A percentile compares a stretch with the other conserved stretches of the same genome.
Conservation (phyloP, 2,113 vertebrate species). For the Halcyon malimbica region DNA sequence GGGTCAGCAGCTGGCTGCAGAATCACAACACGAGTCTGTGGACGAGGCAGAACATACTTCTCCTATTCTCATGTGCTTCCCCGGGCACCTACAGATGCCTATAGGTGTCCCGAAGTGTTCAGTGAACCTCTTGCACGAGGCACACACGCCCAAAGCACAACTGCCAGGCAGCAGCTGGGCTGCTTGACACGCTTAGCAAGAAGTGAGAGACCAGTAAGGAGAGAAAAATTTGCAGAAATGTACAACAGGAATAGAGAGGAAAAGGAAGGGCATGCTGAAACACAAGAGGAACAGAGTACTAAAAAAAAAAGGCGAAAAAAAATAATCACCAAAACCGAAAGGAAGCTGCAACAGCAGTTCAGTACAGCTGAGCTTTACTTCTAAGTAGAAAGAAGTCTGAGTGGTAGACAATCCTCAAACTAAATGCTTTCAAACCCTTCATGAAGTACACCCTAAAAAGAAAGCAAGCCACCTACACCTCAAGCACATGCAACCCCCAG, state of each 20-base stretch:
- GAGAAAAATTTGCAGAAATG: background rate
- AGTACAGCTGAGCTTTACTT: background rate
- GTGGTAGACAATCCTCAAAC: background rate
- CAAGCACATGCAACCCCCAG: background rate
- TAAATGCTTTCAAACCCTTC: background rate
- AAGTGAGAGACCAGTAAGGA: background rate
- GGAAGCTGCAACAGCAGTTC: background rate
- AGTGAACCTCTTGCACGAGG: background rate
- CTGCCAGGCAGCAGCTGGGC: background rate
- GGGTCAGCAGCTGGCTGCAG: conserved; percentile 1
- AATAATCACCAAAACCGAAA: background rate
- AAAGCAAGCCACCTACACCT: background rate
- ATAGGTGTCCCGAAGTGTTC: background rate
- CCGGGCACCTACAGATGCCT: background rate
- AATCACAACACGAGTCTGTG: background rate
- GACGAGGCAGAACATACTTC: background rate
- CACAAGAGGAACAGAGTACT: background rate
- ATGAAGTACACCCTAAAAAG: background rate
- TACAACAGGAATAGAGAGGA: background rate
- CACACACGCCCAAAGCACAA: background rate
- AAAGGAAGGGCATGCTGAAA: background rate
- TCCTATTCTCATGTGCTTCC: background rate
- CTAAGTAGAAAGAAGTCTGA: background rate
- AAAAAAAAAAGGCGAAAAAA: background rate
- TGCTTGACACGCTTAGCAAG: background rate